These are phyloP conservation scores for Dicrostonyx torquatus DNA, from an alignment of 2,797 vertebrate genomes.

Conservation along the genomic window DNA sequence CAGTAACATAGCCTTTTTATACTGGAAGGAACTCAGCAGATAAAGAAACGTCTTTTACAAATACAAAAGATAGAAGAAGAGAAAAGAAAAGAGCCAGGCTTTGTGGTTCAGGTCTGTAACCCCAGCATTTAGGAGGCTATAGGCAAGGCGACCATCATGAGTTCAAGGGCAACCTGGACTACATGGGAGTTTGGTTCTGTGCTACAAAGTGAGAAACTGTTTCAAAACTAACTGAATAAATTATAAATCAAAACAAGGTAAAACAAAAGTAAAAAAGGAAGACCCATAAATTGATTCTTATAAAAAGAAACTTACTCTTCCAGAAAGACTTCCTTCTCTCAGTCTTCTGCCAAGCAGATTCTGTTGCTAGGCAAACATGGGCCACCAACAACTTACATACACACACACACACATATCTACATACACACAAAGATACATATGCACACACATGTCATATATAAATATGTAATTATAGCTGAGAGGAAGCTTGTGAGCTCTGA, in stretches of 20 bases:
- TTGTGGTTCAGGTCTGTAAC: background rate
- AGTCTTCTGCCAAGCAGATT: constrained; percentile 75
- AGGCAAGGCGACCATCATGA: background rate
- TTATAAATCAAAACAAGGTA: background rate
- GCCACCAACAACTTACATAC: constrained; percentile 77
- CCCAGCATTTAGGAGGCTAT: background rate
- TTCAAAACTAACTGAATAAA: background rate
- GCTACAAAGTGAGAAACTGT: background rate
- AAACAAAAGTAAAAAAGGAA: background rate
- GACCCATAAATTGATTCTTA: background rate
- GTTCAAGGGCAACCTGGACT: background rate
- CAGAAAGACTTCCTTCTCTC: constrained; percentile 68
- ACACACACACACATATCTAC: background rate
- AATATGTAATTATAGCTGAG: constrained; percentile 72
- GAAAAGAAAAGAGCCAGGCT: background rate
- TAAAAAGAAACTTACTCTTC: background rate
- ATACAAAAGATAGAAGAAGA: background rate
- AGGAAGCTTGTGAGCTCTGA: constrained; percentile 63
- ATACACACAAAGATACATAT: background rate
- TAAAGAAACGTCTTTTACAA: constrained; percentile 52
- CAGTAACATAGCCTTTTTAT: constrained; percentile 47
- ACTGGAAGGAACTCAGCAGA: constrained; percentile 62
- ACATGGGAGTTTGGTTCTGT: background rate
- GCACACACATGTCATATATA: background rate
- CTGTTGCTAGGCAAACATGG: constrained; percentile 81